Conservation (phyloP, 2,113 vertebrate genomes). For the Erpornis zantholeuca region DNA sequence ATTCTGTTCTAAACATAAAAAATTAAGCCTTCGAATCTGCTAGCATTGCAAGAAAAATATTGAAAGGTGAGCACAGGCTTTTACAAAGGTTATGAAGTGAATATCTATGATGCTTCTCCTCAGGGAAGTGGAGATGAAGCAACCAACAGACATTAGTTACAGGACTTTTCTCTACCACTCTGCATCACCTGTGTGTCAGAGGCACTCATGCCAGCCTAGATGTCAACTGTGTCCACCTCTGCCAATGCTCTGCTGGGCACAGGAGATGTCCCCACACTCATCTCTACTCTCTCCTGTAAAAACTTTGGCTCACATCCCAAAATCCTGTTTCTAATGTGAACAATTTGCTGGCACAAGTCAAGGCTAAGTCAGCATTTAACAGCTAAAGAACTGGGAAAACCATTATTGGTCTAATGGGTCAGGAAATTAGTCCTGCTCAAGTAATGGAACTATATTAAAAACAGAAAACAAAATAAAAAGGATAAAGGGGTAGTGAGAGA, state of each 20-base stretch:
- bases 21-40: background rate
- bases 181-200: background rate
- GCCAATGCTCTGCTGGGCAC: background rate
- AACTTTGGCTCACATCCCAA: background rate
- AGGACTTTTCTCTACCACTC: background rate
- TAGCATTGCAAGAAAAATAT: background rate
- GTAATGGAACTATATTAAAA: background rate
- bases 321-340: background rate
- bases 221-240: background rate
- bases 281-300: background rate
- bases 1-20: background rate
- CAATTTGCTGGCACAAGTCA: background rate
- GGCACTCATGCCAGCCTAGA: background rate
- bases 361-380: background rate
- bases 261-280: background rate
- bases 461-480: background rate
- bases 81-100: background rate
- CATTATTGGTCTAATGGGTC: background rate
- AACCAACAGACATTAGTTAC: background rate
- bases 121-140: background rate
- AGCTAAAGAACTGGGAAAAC: background rate
- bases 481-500: background rate
- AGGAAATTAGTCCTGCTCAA: conserved; percentile 8
- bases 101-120: background rate
- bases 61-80: background rate